A percentile compares a stretch with the other conserved stretches of the same genome.
phyloP scores from a whole-genome alignment of 2,888 invertebrate genomes.

The Micoletzkya japonica region DNA sequence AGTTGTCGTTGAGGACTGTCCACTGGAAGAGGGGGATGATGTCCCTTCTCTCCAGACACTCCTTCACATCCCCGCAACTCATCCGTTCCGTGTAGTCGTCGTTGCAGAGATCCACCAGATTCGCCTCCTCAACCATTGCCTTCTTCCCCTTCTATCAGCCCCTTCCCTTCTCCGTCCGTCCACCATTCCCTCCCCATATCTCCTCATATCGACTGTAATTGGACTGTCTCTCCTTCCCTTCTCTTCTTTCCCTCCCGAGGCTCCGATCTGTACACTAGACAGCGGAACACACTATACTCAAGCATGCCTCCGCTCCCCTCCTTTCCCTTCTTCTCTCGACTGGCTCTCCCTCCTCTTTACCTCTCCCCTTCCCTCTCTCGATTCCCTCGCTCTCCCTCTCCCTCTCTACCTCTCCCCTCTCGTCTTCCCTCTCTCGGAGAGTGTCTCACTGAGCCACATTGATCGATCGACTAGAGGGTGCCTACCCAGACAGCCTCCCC shows the following conservation, averaged over 20 bases:
- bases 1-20: background rate
- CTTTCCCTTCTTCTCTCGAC: background rate
- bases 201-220: background rate
- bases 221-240: background rate
- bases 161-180: conserved; percentile 2
- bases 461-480: conserved; percentile 22
- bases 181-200: background rate
- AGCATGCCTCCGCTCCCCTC: background rate
- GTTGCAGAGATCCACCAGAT: background rate
- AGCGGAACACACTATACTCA: background rate
- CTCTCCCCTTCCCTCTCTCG: background rate
- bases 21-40: background rate
- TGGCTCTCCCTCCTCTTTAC: conserved; percentile 8
- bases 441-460: conserved; percentile 17
- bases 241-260: background rate
- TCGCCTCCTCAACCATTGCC: conserved; percentile 10
- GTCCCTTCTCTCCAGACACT: background rate
- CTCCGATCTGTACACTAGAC: background rate
- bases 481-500: conserved; percentile 4
- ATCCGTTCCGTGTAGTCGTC: background rate
- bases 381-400: background rate
- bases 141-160: background rate
- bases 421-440: background rate
- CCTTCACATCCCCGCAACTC: background rate
- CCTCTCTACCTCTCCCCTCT: conserved; percentile 7